Percentiles rank a stretch among this genome's conserved stretches.
Evolutionary conservation across 2,113 vertebrate species (phyloP).

Genomic region (Junco hyemalis): DNA sequence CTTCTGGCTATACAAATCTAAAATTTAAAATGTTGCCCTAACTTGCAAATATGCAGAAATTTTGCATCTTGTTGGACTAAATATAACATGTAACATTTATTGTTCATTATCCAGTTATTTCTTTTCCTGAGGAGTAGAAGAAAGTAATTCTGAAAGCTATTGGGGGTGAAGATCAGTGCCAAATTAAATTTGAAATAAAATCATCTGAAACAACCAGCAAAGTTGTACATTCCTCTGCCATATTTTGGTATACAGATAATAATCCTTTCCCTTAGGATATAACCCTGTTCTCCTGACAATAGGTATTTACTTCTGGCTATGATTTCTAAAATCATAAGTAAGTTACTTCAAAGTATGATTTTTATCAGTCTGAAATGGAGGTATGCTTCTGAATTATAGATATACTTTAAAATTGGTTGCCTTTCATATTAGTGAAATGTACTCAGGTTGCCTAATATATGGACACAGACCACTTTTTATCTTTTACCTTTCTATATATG

Average conservation of each 20-base stretch:
- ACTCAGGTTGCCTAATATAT: not conserved
- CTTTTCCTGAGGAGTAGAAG: not conserved
- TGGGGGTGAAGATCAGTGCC: not conserved
- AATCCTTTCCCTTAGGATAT: not conserved
- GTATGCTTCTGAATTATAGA: not conserved
- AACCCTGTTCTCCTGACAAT: not conserved
- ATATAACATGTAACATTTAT: not conserved
- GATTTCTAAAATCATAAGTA: not conserved
- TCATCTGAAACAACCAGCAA: not conserved
- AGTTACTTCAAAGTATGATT: conserved; percentile 24
- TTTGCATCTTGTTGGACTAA: not conserved
- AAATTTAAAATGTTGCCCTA: not conserved
- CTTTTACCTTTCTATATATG: not conserved
- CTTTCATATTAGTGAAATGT: not conserved
- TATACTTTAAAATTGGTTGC: not conserved
- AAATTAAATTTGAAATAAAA: conserved; percentile 28
- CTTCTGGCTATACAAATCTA: not conserved
- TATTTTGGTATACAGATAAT: not conserved
- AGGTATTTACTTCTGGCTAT: conserved; percentile 16
- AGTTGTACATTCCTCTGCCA: not conserved
- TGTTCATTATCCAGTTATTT: conserved; percentile 5
- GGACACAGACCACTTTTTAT: not conserved
- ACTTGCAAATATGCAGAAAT: conserved; percentile 8
- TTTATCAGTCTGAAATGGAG: conserved; percentile 10
- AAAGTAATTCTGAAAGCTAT: not conserved